Percentiles rank a stretch among this genome's conserved stretches.
phyloP scores from a whole-genome alignment of 2,888 invertebrate species.

The Icerya purchasi region DNA sequence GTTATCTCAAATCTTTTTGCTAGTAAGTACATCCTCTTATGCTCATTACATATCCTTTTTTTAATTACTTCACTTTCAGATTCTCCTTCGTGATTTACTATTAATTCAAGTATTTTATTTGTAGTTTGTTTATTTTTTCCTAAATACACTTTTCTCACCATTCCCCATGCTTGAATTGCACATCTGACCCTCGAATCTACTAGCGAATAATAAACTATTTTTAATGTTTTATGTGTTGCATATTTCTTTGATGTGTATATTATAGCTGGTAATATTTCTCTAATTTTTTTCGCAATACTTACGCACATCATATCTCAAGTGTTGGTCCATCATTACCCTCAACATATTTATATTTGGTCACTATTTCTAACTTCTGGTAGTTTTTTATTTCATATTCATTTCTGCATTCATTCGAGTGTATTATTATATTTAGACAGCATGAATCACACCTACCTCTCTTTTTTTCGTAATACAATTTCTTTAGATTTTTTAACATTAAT shows the following conservation, averaged over 20 bases:
- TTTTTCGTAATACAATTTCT: neutral
- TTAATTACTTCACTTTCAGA: neutral
- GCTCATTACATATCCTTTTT: neutral
- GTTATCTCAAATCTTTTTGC: neutral
- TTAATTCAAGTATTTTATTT: neutral
- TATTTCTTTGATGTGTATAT: neutral
- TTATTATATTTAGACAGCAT: neutral
- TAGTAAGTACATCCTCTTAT: too few relatives aligned
- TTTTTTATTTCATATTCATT: neutral
- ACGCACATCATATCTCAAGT: neutral
- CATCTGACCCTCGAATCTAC: neutral
- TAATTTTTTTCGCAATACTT: too few relatives aligned
- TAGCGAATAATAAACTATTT: neutral
- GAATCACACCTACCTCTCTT: neutral
- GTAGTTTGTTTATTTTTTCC: neutral
- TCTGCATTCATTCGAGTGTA: neutral
- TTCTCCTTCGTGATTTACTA: neutral
- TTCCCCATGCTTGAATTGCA: neutral
- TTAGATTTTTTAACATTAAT: too few relatives aligned
- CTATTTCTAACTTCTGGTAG: neutral
- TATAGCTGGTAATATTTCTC: too few relatives aligned
- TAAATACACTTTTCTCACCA: neutral
- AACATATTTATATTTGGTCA: neutral
- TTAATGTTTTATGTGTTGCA: neutral
- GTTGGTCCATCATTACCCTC: neutral